These are phyloP conservation scores for Alouatta palliata DNA, from an alignment of 2,113 vertebrate species.

Conservation along the genomic window DNA sequence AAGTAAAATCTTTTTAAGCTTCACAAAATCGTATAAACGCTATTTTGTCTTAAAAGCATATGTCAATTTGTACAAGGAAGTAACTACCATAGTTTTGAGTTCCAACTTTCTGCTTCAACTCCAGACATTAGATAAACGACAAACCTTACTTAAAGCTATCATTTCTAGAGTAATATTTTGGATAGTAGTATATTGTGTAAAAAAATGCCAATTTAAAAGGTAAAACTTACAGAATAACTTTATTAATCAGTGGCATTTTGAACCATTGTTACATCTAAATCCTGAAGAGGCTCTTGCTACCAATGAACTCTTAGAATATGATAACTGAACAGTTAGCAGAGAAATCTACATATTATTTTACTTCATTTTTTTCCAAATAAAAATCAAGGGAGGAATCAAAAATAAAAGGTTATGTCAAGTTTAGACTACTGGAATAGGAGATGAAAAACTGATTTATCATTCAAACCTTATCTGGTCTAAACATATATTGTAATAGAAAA, in stretches of 20 bases:
- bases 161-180: not conserved
- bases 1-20: conserved; percentile 57
- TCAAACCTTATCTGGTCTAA: conserved; percentile 53
- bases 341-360: conserved; percentile 30
- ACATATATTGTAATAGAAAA: conserved; percentile 55
- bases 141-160: conserved; percentile 34
- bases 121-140: conserved; percentile 15
- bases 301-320: not conserved
- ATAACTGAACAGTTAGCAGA: not conserved
- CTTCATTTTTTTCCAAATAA: conserved; percentile 59
- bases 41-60: conserved; percentile 75
- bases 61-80: conserved; percentile 65
- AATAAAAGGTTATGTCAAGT: conserved; percentile 40
- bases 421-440: conserved; percentile 38
- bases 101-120: conserved; percentile 42
- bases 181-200: not conserved
- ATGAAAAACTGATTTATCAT: conserved; percentile 43
- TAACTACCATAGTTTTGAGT: conserved; percentile 58
- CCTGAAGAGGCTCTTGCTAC: not conserved
- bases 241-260: conserved; percentile 21
- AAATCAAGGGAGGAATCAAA: conserved; percentile 37
- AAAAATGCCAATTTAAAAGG: conserved; percentile 42
- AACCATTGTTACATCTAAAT: conserved; percentile 23
- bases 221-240: not conserved
- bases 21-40: conserved; percentile 56